Conservation (phyloP, 2,888 invertebrate genomes). For the Coelopa pilipes region DNA sequence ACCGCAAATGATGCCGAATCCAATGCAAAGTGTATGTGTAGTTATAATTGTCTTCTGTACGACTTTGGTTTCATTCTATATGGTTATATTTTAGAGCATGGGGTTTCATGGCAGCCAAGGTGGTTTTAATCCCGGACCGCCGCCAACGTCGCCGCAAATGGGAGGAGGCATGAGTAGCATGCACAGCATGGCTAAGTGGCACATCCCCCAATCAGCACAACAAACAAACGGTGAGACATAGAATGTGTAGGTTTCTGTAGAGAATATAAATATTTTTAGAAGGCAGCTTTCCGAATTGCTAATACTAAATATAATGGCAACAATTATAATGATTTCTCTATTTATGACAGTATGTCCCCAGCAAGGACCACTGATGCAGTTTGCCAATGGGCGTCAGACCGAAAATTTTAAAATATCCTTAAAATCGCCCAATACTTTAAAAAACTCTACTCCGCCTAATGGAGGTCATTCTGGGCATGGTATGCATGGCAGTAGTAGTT, state of each 20-base stretch:
- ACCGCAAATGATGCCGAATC: slow-evolving; percentile 65
- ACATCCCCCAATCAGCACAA: slow-evolving; percentile 72
- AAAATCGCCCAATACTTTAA: slow-evolving; percentile 66
- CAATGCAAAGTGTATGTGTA: slow-evolving; percentile 66
- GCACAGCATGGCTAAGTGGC: slow-evolving; percentile 75
- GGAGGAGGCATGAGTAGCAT: slow-evolving; percentile 61
- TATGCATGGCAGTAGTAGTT: slow-evolving; percentile 43
- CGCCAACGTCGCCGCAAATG: slow-evolving; percentile 64
- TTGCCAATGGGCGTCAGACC: slow-evolving; percentile 65
- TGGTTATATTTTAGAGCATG: slow-evolving; percentile 56
- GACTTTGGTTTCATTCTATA: neutral
- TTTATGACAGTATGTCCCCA: slow-evolving; percentile 57
- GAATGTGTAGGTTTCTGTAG: slow-evolving; percentile 38
- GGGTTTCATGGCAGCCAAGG: slow-evolving; percentile 68
- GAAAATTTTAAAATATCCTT: slow-evolving; percentile 68
- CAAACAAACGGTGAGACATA: slow-evolving; percentile 66
- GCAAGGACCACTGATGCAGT: slow-evolving; percentile 65
- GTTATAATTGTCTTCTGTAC: neutral
- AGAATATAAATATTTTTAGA: neutral
- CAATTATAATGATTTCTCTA: slow-evolving; percentile 20
- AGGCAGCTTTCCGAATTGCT: neutral
- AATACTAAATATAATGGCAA: slow-evolving; percentile 6
- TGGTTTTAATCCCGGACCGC: slow-evolving; percentile 68
- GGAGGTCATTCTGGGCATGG: slow-evolving; percentile 49
- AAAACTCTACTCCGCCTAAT: slow-evolving; percentile 63